Evolutionary conservation across 2,113 vertebrate species (phyloP), one percentile per base, ranked within the genome.

Genomic region (Anolis carolinensis): DNA sequence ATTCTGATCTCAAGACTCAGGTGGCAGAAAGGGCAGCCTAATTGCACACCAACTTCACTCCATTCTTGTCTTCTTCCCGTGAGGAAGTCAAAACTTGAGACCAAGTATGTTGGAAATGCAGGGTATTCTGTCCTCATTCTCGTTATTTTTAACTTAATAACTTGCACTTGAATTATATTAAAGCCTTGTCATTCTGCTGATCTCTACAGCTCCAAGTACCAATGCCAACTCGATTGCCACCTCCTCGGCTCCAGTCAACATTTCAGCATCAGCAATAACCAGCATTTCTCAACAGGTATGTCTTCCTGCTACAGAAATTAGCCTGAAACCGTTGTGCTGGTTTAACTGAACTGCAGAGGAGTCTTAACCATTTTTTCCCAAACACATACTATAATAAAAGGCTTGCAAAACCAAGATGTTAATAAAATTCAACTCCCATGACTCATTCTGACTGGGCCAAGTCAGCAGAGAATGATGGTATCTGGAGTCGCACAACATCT

Each of bases 251-350:
- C 89, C 96, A 91, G 95, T 96, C 94, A 97, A 95, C 94, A 95
- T 97, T 92, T 95, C 96, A 85, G 94, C 95, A 1, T 95, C 96
- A 89, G 92, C 96, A 63, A 94, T 95, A 93, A 94, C 96, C 93
- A 97, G 93, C 95, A 95, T 97, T 91, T 97, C 97, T 85, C 96
- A 92, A 83, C 97, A 97, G 97, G 97, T 97, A 96, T 86, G 23
- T 50, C 5, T 92, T 94, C 55, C 94, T 96, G 92, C 94, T 94
- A 68, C 27, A 71, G 65, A 32, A 55, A 59, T 70, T 59, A 79
- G 25, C 48, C 48, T 39, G 32, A 59, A 90, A 82, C 6, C 5
- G 79, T 68, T 25, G 25, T 25, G 65, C 25, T 21, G 63, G 55
- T 13, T 3, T 59, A 59, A 59, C 55, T 59, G 14, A 59, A 59